Percentiles rank a stretch among this genome's conserved stretches.
phyloP scores from a whole-genome alignment of 2,888 invertebrate genomes.

The Drosophila anceps region DNA sequence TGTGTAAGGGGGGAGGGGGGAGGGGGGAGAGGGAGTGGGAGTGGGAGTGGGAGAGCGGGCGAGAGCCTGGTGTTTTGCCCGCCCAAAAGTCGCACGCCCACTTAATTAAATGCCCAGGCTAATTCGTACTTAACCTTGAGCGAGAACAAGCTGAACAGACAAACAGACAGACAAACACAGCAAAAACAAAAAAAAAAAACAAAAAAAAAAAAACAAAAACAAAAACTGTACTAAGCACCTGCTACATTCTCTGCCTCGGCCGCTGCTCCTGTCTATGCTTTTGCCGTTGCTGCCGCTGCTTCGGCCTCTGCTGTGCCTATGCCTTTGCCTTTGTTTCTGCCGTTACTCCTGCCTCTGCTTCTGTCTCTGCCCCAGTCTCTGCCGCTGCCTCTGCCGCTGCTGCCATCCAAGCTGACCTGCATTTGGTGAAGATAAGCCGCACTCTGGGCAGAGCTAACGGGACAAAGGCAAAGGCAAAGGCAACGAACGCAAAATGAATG shows the following conservation, averaged over 20 bases:
- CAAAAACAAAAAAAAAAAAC: background rate
- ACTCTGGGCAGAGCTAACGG: conserved; percentile 15
- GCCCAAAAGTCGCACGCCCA: conserved; percentile 67
- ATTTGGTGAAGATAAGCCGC: conserved; percentile 49
- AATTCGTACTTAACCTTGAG: conserved; percentile 69
- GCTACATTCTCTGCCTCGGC: conserved; percentile 3
- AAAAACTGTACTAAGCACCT: conserved; percentile 24
- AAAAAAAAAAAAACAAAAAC: conserved; percentile 6
- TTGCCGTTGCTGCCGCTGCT: background rate
- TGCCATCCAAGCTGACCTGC: conserved; percentile 30
- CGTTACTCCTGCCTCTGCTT: background rate
- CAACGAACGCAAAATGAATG: conserved; percentile 12
- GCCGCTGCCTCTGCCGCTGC: background rate
- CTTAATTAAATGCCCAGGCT: conserved; percentile 72
- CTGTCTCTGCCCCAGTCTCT: background rate
- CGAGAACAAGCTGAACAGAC: conserved; percentile 29
- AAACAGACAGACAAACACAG: background rate
- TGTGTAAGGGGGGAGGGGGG: background rate
- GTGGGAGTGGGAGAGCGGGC: background rate
- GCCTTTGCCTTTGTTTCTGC: background rate
- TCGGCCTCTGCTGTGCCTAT: background rate
- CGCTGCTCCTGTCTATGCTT: background rate
- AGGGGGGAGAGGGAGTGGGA: background rate
- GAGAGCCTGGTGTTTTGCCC: conserved; percentile 18
- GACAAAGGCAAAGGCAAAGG: conserved; percentile 20